Percentiles rank a stretch among this genome's conserved stretches.
These are phyloP conservation scores for Formicarius rufipectus DNA, from an alignment of 2,113 vertebrate species.

Conservation along the genomic window DNA sequence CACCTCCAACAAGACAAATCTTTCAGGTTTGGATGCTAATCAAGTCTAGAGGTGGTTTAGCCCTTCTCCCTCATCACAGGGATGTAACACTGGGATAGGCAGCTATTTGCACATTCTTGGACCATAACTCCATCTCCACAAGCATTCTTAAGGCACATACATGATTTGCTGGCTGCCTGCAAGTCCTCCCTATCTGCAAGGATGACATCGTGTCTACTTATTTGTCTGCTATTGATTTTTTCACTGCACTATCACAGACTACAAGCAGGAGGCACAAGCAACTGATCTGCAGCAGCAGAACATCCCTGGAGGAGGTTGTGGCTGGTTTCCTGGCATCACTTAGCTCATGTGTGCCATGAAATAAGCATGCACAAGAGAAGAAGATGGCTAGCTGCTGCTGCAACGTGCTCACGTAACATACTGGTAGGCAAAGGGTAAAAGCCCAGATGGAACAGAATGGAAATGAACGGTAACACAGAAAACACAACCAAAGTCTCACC, in stretches of 20 bases:
- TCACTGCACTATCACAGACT: background rate
- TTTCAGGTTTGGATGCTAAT: background rate
- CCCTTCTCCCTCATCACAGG: background rate
- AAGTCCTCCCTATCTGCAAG: conserved; percentile 30
- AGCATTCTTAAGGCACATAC: conserved; percentile 31
- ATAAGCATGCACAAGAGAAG: background rate
- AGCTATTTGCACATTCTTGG: conserved; percentile 13
- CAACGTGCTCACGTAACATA: background rate
- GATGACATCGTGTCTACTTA: conserved; percentile 55
- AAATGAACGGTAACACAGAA: background rate
- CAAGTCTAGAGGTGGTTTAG: background rate
- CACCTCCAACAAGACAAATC: background rate
- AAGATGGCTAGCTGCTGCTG: background rate
- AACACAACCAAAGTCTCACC: background rate
- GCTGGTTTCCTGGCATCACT: background rate
- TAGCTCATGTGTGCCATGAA: background rate
- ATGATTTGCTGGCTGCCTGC: conserved; percentile 8
- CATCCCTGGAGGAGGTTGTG: background rate
- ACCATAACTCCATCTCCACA: background rate
- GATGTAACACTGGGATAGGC: background rate
- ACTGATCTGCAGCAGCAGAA: background rate
- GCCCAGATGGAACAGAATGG: background rate
- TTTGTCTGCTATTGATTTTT: conserved; percentile 8
- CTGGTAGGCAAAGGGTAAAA: background rate
- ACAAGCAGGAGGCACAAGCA: background rate